Base-by-base conservation (phyloP, 2,797 vertebrate species). In the Coregonus ussuriensis region DNA sequence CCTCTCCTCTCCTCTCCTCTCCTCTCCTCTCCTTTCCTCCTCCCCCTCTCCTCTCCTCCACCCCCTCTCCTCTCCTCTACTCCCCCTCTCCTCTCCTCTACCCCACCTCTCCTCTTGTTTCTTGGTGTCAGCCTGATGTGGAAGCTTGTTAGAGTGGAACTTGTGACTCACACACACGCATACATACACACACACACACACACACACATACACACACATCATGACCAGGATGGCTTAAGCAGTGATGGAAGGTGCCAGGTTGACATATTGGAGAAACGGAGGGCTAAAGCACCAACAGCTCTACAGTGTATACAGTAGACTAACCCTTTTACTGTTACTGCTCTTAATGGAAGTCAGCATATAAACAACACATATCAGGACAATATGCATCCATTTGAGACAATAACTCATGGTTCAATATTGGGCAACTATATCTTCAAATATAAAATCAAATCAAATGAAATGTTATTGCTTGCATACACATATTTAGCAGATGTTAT, bases 191-290 rank as follows among this genome's bases (percentile, higher is more conserved):
- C 41, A 47, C 9, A 3, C 41, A 47, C 41, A 11, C 41, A 47
- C 41, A 11, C 9, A 47, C 41, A 11, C 2, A 47, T 9, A 47
- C 2, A 47, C 41, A 47, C 67, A 47, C 41, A 47, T 47, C 41
- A 4, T 6, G 13, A 25, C 59, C 21, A 21, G 59, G 59, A 63
- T 21, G 25, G 59, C 21, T 63, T 63, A 25, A 63, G 35, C 41
- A 76, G 14, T 35, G 77, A 77, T 79, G 13, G 29, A 73, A 79
- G 7, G 29, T 3, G 16, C 31, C 37, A 70, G 67, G n/a, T 21
- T 70, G 4, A 37, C 35, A 35, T 71, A 66, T n/a, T 65, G 13
- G n/a, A 72, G 18, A 65, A 15, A 11, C 70, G 71, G 31, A 74
- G 66, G 62, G 68, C 69, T 67, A 53, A 72, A 75, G 52, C 6